Evolutionary conservation across 2,888 invertebrate genomes (phyloP).

Genomic region (Norana najaformis): DNA sequence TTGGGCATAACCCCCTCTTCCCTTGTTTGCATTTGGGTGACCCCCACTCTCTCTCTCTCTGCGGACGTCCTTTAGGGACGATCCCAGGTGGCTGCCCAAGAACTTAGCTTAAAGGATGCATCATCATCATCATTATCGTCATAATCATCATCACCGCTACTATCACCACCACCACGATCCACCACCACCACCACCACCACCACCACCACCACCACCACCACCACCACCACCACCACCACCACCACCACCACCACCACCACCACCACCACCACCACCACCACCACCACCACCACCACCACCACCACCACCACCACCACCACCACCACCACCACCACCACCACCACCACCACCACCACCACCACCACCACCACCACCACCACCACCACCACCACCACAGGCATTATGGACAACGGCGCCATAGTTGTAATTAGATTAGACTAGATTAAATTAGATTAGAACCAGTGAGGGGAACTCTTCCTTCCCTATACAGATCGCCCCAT

Average conservation of each 20-base stretch:
- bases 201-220: neutral
- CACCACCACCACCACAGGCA: neutral
- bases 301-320: neutral
- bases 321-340: neutral
- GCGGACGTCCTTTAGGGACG: too few species aligned
- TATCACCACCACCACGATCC: neutral
- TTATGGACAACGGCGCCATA: neutral
- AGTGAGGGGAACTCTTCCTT: too few species aligned
- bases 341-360: neutral
- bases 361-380: neutral
- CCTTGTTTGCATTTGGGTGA: too few species aligned
- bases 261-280: neutral
- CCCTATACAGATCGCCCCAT: too few species aligned
- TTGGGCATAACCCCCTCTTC: too few species aligned
- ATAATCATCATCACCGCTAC: neutral
- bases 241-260: neutral
- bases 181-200: neutral
- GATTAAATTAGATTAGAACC: neutral
- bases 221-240: neutral
- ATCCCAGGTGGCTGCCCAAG: neutral
- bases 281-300: neutral
- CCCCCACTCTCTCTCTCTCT: too few species aligned
- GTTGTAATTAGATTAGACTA: too few species aligned
- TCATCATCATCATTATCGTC: too few species aligned
- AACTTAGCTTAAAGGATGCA: neutral